A percentile compares a stretch with the other conserved stretches of the same genome.
Evolutionary conservation across 2,113 vertebrate genomes (phyloP).

Genomic region (Hemiprocne comata): DNA sequence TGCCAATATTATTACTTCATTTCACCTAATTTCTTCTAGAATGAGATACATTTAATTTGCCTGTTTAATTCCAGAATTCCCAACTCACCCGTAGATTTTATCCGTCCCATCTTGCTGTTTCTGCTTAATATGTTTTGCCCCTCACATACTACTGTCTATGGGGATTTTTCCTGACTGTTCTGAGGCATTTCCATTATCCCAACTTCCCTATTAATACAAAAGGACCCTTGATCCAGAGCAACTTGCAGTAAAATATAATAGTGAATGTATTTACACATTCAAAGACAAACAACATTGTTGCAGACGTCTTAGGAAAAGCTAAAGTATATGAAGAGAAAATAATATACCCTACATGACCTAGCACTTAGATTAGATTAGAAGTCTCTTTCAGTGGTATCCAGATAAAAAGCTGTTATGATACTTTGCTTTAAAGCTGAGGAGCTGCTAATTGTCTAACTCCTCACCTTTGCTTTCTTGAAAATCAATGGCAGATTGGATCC

Average conservation of each 20-base stretch:
- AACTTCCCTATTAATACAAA: not conserved
- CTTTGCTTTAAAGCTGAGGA: not conserved
- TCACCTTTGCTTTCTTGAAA: not conserved
- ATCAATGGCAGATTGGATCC: not conserved
- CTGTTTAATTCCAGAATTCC: not conserved
- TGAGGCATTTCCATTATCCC: not conserved
- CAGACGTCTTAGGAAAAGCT: not conserved
- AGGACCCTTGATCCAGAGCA: not conserved
- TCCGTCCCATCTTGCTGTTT: not conserved
- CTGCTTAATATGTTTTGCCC: not conserved
- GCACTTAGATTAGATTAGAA: not conserved
- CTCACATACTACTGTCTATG: not conserved
- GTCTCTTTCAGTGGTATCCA: not conserved
- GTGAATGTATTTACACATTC: not conserved
- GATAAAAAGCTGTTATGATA: not conserved
- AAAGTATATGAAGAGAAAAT: not conserved
- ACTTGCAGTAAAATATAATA: not conserved
- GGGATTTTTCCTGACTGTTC: not conserved
- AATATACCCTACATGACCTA: not conserved
- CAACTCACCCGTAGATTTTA: not conserved
- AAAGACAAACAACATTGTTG: not conserved
- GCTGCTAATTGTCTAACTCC: not conserved
- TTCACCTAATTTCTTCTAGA: not conserved
- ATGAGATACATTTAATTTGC: not conserved
- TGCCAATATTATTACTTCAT: not conserved